Evolutionary conservation across 2,113 vertebrate genomes (phyloP).

Genomic region (Sturnira hondurensis): DNA sequence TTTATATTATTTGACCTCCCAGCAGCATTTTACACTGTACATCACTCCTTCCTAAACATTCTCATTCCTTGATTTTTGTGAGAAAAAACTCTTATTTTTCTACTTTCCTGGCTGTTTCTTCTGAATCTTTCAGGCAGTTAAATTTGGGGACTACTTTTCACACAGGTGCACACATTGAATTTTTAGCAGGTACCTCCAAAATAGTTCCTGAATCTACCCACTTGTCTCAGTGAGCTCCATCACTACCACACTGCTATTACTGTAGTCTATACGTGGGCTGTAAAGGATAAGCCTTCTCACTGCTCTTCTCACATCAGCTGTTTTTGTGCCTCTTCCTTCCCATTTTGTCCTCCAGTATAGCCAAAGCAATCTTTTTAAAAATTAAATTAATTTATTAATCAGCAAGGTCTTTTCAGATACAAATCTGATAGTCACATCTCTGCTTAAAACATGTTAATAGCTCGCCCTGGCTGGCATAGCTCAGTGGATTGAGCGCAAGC

Average conservation of each 20-base stretch:
- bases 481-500: no score
- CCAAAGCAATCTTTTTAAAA: not conserved
- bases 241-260: not conserved
- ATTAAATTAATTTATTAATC: not conserved
- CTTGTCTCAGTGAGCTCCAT: not conserved
- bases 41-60: not conserved
- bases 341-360: not conserved
- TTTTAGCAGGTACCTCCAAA: not conserved
- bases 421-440: not conserved
- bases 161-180: not conserved
- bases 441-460: not conserved
- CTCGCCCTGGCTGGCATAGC: no score
- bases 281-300: not conserved
- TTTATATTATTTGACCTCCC: not conserved
- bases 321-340: not conserved
- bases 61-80: slow-evolving; percentile 11
- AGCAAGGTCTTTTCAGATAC: not conserved
- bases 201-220: not conserved
- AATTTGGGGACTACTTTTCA: not conserved
- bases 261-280: not conserved
- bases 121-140: not conserved
- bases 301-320: not conserved
- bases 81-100: not conserved
- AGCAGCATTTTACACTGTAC: not conserved
- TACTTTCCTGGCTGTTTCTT: not conserved